Evolutionary conservation across 2,797 vertebrate genomes (phyloP).

Genomic region (Danio choprae): DNA sequence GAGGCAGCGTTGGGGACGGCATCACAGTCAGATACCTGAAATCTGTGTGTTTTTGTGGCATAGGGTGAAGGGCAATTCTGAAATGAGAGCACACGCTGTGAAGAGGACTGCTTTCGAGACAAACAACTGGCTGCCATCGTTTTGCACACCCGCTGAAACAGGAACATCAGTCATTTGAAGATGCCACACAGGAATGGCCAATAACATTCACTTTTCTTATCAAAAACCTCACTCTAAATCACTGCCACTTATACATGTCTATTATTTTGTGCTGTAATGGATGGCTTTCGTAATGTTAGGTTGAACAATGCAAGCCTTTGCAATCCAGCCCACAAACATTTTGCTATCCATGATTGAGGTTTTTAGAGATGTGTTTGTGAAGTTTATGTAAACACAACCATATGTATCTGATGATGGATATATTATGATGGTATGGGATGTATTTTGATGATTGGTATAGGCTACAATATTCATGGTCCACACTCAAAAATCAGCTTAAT

Average conservation of each 20-base stretch:
- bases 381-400: conserved; percentile 8
- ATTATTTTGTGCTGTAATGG: conserved; percentile 51
- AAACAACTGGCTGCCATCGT: conserved; percentile 58
- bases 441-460: not conserved
- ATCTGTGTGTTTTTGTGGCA: conserved; percentile 47
- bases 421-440: not conserved
- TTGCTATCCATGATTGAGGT: not conserved
- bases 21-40: conserved; percentile 27
- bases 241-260: conserved; percentile 40
- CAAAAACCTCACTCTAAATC: conserved; percentile 55
- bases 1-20: not conserved
- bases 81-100: conserved; percentile 52
- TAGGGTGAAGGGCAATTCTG: conserved; percentile 54
- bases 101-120: conserved; percentile 46
- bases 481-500: not conserved
- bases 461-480: not conserved
- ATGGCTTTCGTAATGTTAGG: conserved; percentile 37
- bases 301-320: conserved; percentile 18
- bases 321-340: not conserved
- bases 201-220: conserved; percentile 51
- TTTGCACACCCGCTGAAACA: conserved; percentile 41
- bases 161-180: conserved; percentile 56
- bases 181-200: conserved; percentile 49
- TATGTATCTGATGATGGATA: not conserved
- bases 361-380: not conserved